Base-by-base conservation (phyloP, 2,113 vertebrate genomes). In the Patagioenas fasciata region DNA sequence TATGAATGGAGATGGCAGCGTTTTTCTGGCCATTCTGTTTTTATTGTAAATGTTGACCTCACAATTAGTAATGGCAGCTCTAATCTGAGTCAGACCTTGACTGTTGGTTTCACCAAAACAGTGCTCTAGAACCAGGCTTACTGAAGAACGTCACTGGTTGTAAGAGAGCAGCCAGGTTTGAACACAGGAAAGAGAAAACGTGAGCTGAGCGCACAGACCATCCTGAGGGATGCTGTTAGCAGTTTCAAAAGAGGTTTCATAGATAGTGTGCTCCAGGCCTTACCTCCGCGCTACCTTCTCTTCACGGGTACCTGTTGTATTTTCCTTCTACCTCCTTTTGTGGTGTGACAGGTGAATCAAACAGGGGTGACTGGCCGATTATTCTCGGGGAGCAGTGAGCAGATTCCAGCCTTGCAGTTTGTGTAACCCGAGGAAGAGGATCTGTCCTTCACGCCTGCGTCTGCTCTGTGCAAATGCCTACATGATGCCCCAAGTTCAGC, bases 1-100 rank as follows among this genome's bases (percentile, higher is more conserved):
- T 32, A 29, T 62, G 81, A 34, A 50, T 78, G 94, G 77, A 69
- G 50, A 61, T 62, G 64, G 78, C 73, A 88, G 73, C 74, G 96
- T 74, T 88, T 79, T 91, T 84, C 82, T 82, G 81, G 42, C 21
- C 6, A 9, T 40, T 42, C 10, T 1, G 12, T 70, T 88, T 82
- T 91, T 51, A 51, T 89, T 95, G 95, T 96, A 97, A 97, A 87
- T 48, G 4, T 82, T 82, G 61, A 90, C 64, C 53, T 94, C 82
- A 26, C 40, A 36, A 21, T 66, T 74, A 26, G 51, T 24, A 44
- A 20, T 66, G 61, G 56, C 34, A 62, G 62, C 36, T 60, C 8
- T 70, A 72, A 57, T 64, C 75, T 28, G 38, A 85, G 42, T 9
- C 40, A 53, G 40, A 38, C 36, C n/a, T 71, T 50, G 29, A 34